phyloP scores from a whole-genome alignment of 2,113 vertebrate species.

The Pithys albifrons region DNA sequence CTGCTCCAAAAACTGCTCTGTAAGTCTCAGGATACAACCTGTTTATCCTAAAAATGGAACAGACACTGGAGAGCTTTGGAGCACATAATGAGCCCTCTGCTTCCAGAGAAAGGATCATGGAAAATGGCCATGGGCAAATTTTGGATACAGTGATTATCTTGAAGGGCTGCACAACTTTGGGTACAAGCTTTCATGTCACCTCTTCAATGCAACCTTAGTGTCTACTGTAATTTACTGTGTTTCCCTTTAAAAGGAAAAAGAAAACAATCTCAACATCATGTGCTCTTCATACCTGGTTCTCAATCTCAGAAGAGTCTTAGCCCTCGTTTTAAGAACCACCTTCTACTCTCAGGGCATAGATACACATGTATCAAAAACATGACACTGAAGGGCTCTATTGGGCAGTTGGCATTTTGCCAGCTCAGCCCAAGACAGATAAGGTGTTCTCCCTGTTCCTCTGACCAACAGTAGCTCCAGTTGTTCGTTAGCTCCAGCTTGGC shows the following conservation, averaged over 20 bases:
- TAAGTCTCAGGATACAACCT: neutral
- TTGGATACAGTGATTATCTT: neutral
- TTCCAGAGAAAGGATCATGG: neutral
- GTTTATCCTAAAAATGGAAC: neutral
- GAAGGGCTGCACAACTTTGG: neutral
- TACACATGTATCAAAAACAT: neutral
- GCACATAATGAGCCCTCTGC: rapidly evolving
- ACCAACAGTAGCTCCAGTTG: neutral
- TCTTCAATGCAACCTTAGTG: neutral
- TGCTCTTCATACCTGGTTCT: neutral
- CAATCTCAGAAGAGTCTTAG: neutral
- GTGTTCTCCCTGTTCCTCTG: neutral
- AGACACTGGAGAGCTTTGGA: neutral
- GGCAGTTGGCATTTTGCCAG: too few species aligned
- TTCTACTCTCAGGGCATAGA: neutral
- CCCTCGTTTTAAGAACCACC: neutral
- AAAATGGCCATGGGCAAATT: neutral
- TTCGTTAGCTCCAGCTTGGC: neutral
- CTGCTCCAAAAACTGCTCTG: neutral
- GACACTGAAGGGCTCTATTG: neutral
- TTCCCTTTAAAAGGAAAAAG: neutral
- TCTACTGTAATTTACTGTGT: neutral
- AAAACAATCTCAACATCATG: neutral
- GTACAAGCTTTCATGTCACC: neutral
- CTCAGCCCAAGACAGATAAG: neutral